Evolutionary conservation across 1,140 invertebrate species (phyloP).

Genomic region (Drosophila pseudoananassae): DNA sequence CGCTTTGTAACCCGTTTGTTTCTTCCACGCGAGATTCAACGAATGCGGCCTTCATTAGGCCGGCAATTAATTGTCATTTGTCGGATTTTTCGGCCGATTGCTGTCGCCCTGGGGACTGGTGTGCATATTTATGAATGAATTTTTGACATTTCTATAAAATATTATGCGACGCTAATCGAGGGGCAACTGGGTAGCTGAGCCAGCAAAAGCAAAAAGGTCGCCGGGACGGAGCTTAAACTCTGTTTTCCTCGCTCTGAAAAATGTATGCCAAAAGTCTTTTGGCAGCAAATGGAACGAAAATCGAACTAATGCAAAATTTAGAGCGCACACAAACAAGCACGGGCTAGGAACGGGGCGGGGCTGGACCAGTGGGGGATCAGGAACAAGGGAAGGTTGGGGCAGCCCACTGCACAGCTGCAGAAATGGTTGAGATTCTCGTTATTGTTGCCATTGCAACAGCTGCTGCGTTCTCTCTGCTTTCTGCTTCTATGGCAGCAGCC

Average conservation of each 20-base stretch:
- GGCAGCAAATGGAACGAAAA: slow-evolving; percentile 77
- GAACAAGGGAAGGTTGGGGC: not conserved
- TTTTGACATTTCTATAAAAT: slow-evolving; percentile 40
- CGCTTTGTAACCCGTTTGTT: slow-evolving; percentile 67
- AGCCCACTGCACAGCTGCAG: slow-evolving; percentile 51
- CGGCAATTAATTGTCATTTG: slow-evolving; percentile 78
- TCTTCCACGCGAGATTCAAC: slow-evolving; percentile 12
- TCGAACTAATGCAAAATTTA: slow-evolving; percentile 77
- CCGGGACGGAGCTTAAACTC: not conserved
- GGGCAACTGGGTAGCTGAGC: slow-evolving; percentile 11
- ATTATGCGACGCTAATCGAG: slow-evolving; percentile 26
- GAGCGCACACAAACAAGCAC: slow-evolving; percentile 11
- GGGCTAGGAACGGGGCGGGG: not conserved
- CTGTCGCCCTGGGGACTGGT: slow-evolving; percentile 17
- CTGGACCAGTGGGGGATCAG: not conserved
- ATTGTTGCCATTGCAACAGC: slow-evolving; percentile 66
- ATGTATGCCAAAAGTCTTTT: slow-evolving; percentile 57
- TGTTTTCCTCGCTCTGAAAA: slow-evolving; percentile 43
- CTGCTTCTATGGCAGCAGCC: slow-evolving; percentile 22
- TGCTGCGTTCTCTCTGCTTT: slow-evolving; percentile 25
- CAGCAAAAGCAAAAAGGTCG: not conserved
- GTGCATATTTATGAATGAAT: slow-evolving; percentile 56
- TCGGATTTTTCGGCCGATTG: slow-evolving; percentile 51
- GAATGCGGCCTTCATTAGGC: slow-evolving; percentile 55
- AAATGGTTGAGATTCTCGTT: slow-evolving; percentile 59